Evolutionary conservation across 2,113 vertebrate genomes (phyloP).

Genomic region (Polypterus bichir): DNA sequence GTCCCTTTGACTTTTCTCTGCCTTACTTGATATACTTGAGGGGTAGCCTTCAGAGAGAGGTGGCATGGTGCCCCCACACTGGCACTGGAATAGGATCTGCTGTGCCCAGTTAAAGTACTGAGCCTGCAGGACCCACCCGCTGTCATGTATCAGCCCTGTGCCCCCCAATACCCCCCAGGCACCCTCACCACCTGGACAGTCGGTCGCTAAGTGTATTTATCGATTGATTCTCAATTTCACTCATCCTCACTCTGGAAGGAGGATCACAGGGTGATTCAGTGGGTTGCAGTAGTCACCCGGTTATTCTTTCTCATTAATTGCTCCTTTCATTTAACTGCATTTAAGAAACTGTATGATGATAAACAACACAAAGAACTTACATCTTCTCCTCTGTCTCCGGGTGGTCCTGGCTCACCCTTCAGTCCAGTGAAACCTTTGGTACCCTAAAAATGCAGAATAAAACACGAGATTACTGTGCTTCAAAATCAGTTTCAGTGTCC

Average conservation of each 20-base stretch:
- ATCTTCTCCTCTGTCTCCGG: constrained; percentile 18
- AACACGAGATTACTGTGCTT: neutral
- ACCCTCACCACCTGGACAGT: neutral
- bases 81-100: too few species aligned
- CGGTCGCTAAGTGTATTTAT: neutral
- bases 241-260: too few species aligned
- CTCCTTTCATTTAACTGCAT: neutral
- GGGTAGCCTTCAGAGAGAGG: too few species aligned
- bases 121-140: too few species aligned
- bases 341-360: neutral
- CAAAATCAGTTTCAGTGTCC: neutral
- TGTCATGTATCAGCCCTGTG: too few species aligned
- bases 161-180: too few species aligned
- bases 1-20: too few species aligned
- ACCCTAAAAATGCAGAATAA: constrained; percentile 10
- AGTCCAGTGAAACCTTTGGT: constrained; percentile 18
- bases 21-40: too few species aligned
- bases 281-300: neutral
- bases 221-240: neutral
- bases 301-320: neutral
- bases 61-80: too few species aligned
- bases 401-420: constrained; percentile 18
- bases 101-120: too few species aligned
- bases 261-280: too few species aligned
- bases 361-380: constrained; percentile 7